These are phyloP conservation scores for Caenorhabditis sinica DNA, from an alignment of 2,888 invertebrate species.

Conservation along the genomic window DNA sequence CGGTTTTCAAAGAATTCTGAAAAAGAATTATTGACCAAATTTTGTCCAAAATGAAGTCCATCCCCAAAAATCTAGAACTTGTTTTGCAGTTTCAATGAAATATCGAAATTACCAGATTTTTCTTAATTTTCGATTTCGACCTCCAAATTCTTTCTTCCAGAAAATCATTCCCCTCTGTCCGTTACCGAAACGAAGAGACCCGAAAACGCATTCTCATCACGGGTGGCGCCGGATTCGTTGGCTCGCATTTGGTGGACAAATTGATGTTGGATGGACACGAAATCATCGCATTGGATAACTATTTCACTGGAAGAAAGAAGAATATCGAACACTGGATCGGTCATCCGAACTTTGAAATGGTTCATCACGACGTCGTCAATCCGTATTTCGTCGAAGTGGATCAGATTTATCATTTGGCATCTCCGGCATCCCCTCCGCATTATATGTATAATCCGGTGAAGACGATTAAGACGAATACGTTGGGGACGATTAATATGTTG, in stretches of 20 bases:
- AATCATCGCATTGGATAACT: slow-evolving; percentile 94
- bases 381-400: slow-evolving; percentile 93
- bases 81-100: no score
- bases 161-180: slow-evolving; percentile 88
- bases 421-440: slow-evolving; percentile 98
- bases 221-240: slow-evolving; percentile 85
- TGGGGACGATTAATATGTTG: slow-evolving; percentile 88
- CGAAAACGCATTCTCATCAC: slow-evolving; percentile 93
- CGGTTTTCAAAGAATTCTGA: no score
- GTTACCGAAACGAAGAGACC: slow-evolving; percentile 93
- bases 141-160: slow-evolving; percentile 44
- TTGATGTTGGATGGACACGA: slow-evolving; percentile 90
- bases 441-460: slow-evolving; percentile 99
- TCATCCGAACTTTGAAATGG: slow-evolving; percentile 98
- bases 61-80: not conserved
- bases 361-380: slow-evolving; percentile 99
- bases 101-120: not conserved
- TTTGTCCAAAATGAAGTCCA: no score
- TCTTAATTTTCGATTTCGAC: not conserved
- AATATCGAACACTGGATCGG: slow-evolving; percentile 99
- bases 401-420: slow-evolving; percentile 97
- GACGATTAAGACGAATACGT: slow-evolving; percentile 98
- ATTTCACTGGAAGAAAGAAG: slow-evolving; percentile 96
- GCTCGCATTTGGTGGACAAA: slow-evolving; percentile 96
- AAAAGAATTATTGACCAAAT: no score